Evolutionary conservation across 2,888 invertebrate genomes (phyloP), one percentile per base, ranked within the genome.

Genomic region (Rhagonycha fulva): DNA sequence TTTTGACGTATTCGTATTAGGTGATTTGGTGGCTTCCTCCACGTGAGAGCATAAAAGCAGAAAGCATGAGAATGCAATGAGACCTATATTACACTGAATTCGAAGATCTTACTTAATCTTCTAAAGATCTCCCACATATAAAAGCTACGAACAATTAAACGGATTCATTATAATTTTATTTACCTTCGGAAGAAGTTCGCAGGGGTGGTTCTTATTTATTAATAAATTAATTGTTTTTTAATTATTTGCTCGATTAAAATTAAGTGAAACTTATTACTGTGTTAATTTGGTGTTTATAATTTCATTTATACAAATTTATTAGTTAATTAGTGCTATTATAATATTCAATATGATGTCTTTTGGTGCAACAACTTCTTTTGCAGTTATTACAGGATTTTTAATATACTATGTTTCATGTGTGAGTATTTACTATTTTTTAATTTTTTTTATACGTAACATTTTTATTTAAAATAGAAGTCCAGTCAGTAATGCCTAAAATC

Each of bases 381-480:
- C 82, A 9, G 79, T 84, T 74, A 73, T 85, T 72, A 82, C 81
- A 83, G 86, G 86, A 85, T 85, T 84, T 84, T 75, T 84, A 73
- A 78, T 85, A 73, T 83, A 84, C 76, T 77, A 81, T 66, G 85
- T 84, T 73, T 75, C 83, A 28, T 82, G 84, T 81, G 87, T 87
- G 83, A 86, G 87, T 86, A 79, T 66, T 9, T 9, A 28, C 9
- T 28, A 9, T 5, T 62, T 14, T 14, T 9, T 62, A 2, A 4
- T 62, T n/a, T 12, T 14, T 62, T 62, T 14, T 62, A 62, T 62
- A 62, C 9, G 26, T 19, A 14, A 62, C 9, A 9, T 9, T 14
- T 14, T 12, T 12, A 14, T 62, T 11, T 14, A 62, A 5, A 12
- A 14, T 11, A n/a, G 47, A 47, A 47, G 2, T 2, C 19, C 19